Conservation (phyloP, 2,113 vertebrate genomes). For the Caloenas nicobarica region DNA sequence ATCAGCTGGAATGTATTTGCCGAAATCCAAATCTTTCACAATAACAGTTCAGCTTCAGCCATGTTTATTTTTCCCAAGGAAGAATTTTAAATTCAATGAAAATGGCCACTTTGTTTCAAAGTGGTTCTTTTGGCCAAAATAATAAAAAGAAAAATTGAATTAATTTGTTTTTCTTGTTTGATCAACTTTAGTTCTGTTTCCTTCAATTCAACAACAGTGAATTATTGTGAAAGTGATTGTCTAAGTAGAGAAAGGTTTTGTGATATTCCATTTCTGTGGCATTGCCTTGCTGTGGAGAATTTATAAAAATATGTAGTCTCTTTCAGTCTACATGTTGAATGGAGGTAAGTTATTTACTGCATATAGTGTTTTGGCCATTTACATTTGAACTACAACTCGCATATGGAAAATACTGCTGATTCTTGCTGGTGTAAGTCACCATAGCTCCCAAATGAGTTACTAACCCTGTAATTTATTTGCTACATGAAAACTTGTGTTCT, state of each 20-base stretch:
- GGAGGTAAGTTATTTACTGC: background rate
- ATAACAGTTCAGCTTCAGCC: rapidly evolving
- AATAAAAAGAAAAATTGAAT: background rate
- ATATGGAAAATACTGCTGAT: background rate
- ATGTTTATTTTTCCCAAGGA: background rate
- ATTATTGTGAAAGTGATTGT: background rate
- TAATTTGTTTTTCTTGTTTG: background rate
- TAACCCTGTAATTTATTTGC: background rate
- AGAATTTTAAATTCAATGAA: background rate
- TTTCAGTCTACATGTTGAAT: background rate
- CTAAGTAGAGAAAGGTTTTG: background rate
- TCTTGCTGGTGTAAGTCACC: background rate
- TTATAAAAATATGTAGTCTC: background rate
- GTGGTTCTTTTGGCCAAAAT: background rate
- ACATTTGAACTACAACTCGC: background rate
- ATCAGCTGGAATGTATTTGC: background rate
- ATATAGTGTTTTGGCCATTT: background rate
- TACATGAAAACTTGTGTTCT: background rate
- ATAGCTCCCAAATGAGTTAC: background rate
- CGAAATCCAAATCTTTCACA: background rate
- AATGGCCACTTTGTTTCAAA: background rate
- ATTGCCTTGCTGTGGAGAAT: background rate
- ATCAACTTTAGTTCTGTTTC: background rate
- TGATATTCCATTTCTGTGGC: background rate
- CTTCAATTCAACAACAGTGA: background rate